Conservation (phyloP, 35 echinoderm and acorn worm genomes). For the Ptychodera flava region DNA sequence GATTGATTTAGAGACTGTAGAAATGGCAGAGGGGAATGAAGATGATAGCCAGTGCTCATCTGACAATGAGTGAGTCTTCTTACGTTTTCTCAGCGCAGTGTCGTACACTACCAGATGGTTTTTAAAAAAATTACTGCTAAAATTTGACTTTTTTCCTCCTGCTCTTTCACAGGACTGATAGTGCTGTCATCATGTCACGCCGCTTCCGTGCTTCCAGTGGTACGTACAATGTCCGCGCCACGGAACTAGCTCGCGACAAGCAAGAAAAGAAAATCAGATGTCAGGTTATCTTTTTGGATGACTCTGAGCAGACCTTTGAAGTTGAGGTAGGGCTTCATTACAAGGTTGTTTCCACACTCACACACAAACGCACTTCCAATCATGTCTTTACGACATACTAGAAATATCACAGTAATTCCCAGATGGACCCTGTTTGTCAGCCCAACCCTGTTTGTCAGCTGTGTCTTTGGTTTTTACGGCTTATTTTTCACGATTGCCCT, state of each 20-base stretch:
- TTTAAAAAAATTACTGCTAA: not conserved
- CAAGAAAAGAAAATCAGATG: slow-evolving; percentile 79
- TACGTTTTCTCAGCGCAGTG: not conserved
- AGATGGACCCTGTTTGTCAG: too few species aligned
- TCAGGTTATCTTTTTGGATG: slow-evolving; percentile 76
- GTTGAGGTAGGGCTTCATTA: slow-evolving; percentile 68
- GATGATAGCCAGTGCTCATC: not conserved
- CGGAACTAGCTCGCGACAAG: slow-evolving; percentile 82
- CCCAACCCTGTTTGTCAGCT: too few species aligned
- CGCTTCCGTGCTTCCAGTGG: slow-evolving; percentile 78
- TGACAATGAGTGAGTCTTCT: not conserved
- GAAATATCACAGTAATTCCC: too few species aligned
- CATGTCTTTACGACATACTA: too few species aligned
- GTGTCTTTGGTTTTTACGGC: too few species aligned
- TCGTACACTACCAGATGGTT: not conserved
- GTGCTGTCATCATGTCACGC: slow-evolving; percentile 50
- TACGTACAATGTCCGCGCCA: slow-evolving; percentile 94
- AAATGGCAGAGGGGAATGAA: not conserved
- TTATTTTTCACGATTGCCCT: too few species aligned
- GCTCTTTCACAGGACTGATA: not conserved
- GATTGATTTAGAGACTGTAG: not conserved
- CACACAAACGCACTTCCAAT: too few species aligned
- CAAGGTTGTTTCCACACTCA: too few species aligned
- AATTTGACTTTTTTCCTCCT: not conserved
- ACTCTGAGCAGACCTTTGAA: slow-evolving; percentile 89